Evolutionary conservation across 1,140 invertebrate genomes (phyloP).

Genomic region (Bombus confusus): DNA sequence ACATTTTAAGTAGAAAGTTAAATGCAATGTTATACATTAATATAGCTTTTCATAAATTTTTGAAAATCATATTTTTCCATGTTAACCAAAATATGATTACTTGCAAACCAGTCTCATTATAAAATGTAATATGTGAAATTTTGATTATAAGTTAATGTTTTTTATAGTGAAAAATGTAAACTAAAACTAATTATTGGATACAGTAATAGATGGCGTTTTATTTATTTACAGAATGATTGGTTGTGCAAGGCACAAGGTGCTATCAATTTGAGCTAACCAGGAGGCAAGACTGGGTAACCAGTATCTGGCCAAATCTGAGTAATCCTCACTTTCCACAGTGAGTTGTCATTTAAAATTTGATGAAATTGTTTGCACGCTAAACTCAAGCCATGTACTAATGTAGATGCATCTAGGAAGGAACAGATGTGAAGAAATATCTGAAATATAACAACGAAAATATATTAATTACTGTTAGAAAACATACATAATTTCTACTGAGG

Average conservation of each 20-base stretch:
- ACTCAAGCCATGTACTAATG: constrained; percentile 72
- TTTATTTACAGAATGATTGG: constrained; percentile 69
- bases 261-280: constrained; percentile 74
- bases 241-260: constrained; percentile 62
- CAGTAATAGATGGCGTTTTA: constrained; percentile 49
- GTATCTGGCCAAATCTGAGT: constrained; percentile 74
- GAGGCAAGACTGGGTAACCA: constrained; percentile 74
- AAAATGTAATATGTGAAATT: not conserved
- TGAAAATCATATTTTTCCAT: not conserved
- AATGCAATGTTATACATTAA: not conserved
- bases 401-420: constrained; percentile 77
- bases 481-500: not conserved
- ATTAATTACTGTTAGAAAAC: not conserved
- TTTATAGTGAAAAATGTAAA: constrained; percentile 3
- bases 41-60: not conserved
- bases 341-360: constrained; percentile 75
- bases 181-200: constrained; percentile 29
- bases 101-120: not conserved
- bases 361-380: constrained; percentile 78
- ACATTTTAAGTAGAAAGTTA: constrained; percentile 15
- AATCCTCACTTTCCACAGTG: constrained; percentile 78
- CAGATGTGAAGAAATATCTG: constrained; percentile 79
- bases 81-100: constrained; percentile 24
- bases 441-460: constrained; percentile 58
- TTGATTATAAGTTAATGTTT: constrained; percentile 10